Conservation (phyloP, 2,113 vertebrate genomes). For the Baryphthengus martii region DNA sequence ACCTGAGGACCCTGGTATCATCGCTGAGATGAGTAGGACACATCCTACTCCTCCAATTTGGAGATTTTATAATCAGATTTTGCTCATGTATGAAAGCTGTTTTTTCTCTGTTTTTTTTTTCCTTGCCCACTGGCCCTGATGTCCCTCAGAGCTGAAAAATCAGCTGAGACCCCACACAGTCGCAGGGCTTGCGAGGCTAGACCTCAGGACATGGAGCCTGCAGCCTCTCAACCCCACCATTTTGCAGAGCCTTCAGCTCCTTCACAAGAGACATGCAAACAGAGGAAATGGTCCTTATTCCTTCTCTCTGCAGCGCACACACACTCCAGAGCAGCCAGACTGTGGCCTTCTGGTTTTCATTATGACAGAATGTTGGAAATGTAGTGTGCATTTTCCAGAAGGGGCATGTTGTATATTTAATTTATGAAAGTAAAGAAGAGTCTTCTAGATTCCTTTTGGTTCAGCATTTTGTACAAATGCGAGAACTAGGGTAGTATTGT, state of each 20-base stretch:
- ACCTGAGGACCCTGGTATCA: background rate
- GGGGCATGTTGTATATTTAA: slow-evolving; percentile 20
- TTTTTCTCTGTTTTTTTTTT: background rate
- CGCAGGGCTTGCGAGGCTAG: background rate
- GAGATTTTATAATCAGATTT: background rate
- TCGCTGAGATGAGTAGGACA: background rate
- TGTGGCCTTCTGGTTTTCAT: slow-evolving; percentile 58
- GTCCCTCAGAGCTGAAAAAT: background rate
- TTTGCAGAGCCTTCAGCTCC: background rate
- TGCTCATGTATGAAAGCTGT: background rate
- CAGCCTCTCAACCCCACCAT: background rate
- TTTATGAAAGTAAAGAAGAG: slow-evolving; percentile 8
- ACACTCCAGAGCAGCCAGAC: background rate
- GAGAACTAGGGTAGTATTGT: background rate
- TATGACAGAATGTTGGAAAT: slow-evolving; percentile 38
- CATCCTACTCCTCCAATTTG: background rate
- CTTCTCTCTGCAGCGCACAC: background rate
- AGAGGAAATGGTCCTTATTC: slow-evolving; percentile 23
- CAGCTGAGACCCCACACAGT: background rate
- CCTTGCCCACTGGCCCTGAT: background rate
- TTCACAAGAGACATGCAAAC: background rate
- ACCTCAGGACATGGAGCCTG: background rate
- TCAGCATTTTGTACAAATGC: background rate
- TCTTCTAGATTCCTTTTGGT: background rate
- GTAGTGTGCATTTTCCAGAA: slow-evolving; percentile 38